These are phyloP conservation scores for Notodonta dromedarius DNA, from an alignment of 2,888 invertebrate species.

Conservation along the genomic window DNA sequence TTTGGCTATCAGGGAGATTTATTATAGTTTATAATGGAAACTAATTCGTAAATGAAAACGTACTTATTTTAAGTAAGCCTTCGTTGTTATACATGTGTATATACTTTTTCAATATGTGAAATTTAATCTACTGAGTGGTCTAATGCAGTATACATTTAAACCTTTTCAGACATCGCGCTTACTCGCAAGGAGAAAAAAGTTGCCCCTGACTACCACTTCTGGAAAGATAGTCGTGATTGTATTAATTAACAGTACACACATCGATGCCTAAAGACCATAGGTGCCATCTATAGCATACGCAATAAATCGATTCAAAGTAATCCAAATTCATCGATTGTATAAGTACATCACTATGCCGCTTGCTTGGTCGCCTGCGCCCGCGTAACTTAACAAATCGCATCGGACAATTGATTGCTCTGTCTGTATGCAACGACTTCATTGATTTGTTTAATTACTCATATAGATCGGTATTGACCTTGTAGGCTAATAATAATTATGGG, in stretches of 20 bases:
- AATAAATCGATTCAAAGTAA: neutral
- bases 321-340: neutral
- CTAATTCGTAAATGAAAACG: neutral
- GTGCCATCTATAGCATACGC: too few relatives aligned
- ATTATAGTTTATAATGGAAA: neutral
- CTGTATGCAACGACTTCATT: constrained; percentile 2
- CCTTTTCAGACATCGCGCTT: too few relatives aligned
- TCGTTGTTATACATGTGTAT: too few relatives aligned
- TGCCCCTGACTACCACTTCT: too few relatives aligned
- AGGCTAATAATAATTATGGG: constrained; percentile 1
- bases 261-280: too few relatives aligned
- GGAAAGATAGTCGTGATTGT: too few relatives aligned
- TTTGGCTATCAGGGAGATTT: neutral
- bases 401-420: neutral
- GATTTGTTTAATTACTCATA: neutral
- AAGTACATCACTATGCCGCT: neutral
- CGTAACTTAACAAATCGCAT: neutral
- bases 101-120: too few relatives aligned
- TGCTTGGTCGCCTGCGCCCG: neutral
- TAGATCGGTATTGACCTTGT: neutral
- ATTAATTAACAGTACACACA: too few relatives aligned
- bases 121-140: too few relatives aligned
- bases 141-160: too few relatives aligned
- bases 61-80: too few relatives aligned
- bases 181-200: too few relatives aligned